Percentiles rank a stretch among this genome's conserved stretches.
Conservation (phyloP, 2,888 invertebrate species). For the Folsomia candida region DNA sequence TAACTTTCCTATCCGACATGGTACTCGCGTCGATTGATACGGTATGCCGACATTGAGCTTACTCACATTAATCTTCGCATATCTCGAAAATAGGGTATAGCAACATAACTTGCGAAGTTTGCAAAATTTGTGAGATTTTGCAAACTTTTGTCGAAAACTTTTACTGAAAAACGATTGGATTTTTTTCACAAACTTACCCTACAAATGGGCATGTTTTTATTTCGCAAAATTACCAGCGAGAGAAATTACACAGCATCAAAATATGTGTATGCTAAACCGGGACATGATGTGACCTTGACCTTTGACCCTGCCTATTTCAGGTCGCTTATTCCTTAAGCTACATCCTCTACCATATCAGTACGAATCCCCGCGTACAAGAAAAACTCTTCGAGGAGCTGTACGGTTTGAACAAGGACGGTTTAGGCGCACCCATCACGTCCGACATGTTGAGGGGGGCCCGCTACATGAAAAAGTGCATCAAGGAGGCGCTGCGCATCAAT, state of each 20-base stretch:
- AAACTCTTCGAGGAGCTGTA: constrained; percentile 65
- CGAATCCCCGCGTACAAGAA: constrained; percentile 67
- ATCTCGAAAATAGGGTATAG: too few relatives aligned
- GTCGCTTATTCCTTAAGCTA: constrained; percentile 76
- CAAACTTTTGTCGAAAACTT: background rate
- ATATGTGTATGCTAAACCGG: too few relatives aligned
- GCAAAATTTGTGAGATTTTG: too few relatives aligned
- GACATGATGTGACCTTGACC: too few relatives aligned
- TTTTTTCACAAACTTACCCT: too few relatives aligned
- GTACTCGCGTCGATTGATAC: constrained; percentile 84
- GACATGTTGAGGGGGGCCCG: constrained; percentile 64
- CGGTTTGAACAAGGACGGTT: constrained; percentile 58
- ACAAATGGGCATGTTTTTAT: too few relatives aligned
- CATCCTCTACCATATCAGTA: constrained; percentile 74
- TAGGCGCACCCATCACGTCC: constrained; percentile 54
- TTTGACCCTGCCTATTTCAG: constrained; percentile 55
- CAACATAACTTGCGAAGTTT: too few relatives aligned
- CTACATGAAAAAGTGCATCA: constrained; percentile 76
- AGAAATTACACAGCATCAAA: too few relatives aligned
- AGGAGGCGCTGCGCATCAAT: constrained; percentile 77
- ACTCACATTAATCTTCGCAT: too few relatives aligned
- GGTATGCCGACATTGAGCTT: constrained; percentile 57
- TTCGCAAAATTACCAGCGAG: too few relatives aligned
- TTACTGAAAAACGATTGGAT: background rate
- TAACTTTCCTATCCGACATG: constrained; percentile 79